Evolutionary conservation across 2,888 invertebrate species (phyloP).

Genomic region (Druceiella hillmani): DNA sequence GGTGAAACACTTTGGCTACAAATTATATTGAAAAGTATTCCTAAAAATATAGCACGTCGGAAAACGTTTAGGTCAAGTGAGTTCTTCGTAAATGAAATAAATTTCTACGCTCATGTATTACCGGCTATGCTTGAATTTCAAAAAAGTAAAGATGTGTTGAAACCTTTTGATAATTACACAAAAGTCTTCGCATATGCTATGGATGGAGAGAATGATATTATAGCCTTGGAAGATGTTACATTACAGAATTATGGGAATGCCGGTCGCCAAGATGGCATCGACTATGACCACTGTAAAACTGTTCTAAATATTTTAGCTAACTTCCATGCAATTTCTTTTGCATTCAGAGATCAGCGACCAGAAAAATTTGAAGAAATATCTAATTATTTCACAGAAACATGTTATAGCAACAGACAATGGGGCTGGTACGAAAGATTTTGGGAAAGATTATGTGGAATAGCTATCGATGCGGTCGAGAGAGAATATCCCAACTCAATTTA

Average conservation of each 20-base stretch:
- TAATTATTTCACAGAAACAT: constrained; percentile 47
- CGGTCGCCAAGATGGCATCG: constrained; percentile 44
- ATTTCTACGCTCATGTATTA: constrained; percentile 55
- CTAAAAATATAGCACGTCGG: constrained; percentile 54
- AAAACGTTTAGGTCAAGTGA: constrained; percentile 60
- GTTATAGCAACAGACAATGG: constrained; percentile 49
- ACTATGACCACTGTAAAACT: constrained; percentile 43
- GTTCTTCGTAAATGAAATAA: constrained; percentile 66
- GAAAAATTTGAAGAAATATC: constrained; percentile 41
- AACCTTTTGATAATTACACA: constrained; percentile 48
- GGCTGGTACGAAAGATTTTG: constrained; percentile 55
- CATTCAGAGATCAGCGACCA: constrained; percentile 51
- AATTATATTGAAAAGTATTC: constrained; percentile 62
- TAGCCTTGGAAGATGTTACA: constrained; percentile 52
- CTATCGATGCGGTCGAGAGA: constrained; percentile 58
- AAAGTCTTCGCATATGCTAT: constrained; percentile 40
- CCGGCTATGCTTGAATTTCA: constrained; percentile 44
- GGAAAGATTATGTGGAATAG: constrained; percentile 44
- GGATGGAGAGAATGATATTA: constrained; percentile 51
- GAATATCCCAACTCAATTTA: constrained; percentile 58
- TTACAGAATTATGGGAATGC: constrained; percentile 41
- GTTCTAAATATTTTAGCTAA: constrained; percentile 51
- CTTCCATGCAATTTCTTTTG: constrained; percentile 55
- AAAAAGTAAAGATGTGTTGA: constrained; percentile 31
- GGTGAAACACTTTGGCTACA: constrained; percentile 36